Percentiles rank a stretch among this genome's conserved stretches.
Conservation (phyloP, 1,140 invertebrate species). For the Gonatopus flavifemur region DNA sequence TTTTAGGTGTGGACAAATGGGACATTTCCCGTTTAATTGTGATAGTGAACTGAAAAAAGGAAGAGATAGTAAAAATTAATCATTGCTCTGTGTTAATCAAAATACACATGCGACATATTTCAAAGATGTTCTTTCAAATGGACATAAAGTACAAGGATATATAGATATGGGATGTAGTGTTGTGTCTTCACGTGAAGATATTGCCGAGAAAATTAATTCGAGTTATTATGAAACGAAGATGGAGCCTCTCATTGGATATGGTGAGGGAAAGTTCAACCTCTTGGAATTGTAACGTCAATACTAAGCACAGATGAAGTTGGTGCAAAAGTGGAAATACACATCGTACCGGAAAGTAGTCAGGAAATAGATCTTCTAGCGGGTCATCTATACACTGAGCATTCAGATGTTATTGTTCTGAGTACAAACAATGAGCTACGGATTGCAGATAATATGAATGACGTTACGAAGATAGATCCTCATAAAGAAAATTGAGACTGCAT, state of each 20-base stretch:
- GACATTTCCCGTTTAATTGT: not conserved
- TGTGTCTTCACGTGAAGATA: slow-evolving; percentile 3
- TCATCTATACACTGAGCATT: too few relatives aligned
- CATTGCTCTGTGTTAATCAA: slow-evolving; percentile 1
- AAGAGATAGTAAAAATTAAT: not conserved
- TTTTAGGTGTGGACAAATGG: slow-evolving; percentile 5
- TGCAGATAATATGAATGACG: slow-evolving; percentile 1
- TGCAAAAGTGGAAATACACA: too few relatives aligned
- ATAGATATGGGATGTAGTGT: slow-evolving; percentile 10
- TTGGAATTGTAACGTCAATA: too few relatives aligned
- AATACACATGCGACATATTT: slow-evolving; percentile 10
- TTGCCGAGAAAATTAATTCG: slow-evolving; percentile 1
- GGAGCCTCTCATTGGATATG: too few relatives aligned
- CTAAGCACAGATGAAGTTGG: too few relatives aligned
- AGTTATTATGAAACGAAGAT: not conserved
- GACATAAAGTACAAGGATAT: slow-evolving; percentile 1
- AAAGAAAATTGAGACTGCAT: not conserved
- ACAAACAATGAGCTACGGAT: too few relatives aligned
- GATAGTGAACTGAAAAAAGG: not conserved
- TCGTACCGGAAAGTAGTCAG: too few relatives aligned
- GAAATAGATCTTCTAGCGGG: too few relatives aligned
- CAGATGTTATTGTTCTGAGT: too few relatives aligned
- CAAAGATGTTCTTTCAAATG: slow-evolving; percentile 3
- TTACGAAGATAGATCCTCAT: not conserved
- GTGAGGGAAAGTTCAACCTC: too few relatives aligned